These are phyloP conservation scores for Allophyes oxyacanthae DNA, from an alignment of 2,888 invertebrate genomes.

Conservation along the genomic window DNA sequence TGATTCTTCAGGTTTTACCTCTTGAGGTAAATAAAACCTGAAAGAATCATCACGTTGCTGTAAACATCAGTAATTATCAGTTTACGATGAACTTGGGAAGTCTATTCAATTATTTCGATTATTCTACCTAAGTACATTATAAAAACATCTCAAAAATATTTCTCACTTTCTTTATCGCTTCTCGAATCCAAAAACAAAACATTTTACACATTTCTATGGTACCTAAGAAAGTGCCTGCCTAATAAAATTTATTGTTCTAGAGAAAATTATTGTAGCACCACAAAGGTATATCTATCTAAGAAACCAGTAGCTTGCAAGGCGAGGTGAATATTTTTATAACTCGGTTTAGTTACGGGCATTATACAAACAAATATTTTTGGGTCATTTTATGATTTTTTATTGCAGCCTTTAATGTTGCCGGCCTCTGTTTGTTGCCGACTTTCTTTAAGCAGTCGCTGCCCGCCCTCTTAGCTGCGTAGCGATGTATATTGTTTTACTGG, in stretches of 20 bases:
- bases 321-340: constrained; percentile 68
- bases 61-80: too few relatives aligned
- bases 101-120: too few relatives aligned
- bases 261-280: constrained; percentile 56
- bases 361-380: constrained; percentile 72
- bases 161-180: neutral
- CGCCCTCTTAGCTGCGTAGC: constrained; percentile 47
- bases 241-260: constrained; percentile 49
- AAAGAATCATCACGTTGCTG: too few relatives aligned
- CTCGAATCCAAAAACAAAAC: neutral
- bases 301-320: constrained; percentile 77
- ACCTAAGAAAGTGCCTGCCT: constrained; percentile 43
- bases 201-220: constrained; percentile 1
- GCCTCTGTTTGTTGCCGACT: constrained; percentile 65
- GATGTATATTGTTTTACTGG: constrained; percentile 47
- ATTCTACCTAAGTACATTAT: too few relatives aligned
- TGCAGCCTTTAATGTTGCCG: constrained; percentile 74
- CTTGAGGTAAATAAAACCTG: too few relatives aligned
- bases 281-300: constrained; percentile 52
- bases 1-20: too few relatives aligned
- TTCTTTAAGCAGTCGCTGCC: constrained; percentile 68
- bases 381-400: constrained; percentile 81
- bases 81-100: too few relatives aligned
- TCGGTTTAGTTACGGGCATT: constrained; percentile 60
- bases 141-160: constrained; percentile 4